Conservation (phyloP, 2,888 invertebrate genomes). For the Stenoptilia bipunctidactyla region DNA sequence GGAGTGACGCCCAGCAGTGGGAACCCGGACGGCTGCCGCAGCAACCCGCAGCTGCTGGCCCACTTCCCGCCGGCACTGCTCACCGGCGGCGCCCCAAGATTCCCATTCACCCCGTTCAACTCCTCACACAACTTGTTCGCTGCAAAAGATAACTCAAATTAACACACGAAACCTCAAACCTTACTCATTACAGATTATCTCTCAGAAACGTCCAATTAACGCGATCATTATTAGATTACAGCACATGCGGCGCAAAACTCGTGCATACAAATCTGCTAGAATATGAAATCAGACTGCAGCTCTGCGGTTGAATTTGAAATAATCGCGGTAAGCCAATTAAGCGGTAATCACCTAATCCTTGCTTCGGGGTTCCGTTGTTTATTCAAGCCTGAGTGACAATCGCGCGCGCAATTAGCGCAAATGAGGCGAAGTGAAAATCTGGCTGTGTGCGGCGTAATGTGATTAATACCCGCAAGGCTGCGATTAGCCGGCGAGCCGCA, state of each 20-base stretch:
- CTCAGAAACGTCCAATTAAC: not conserved
- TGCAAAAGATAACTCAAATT: slow-evolving; percentile 26
- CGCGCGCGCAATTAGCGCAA: slow-evolving; percentile 69
- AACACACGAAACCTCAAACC: not conserved
- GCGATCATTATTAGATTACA: not conserved
- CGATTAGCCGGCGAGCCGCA: slow-evolving; percentile 38
- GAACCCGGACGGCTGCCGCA: slow-evolving; percentile 74
- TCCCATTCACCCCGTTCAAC: slow-evolving; percentile 41
- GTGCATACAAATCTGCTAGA: slow-evolving; percentile 50
- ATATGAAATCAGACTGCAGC: slow-evolving; percentile 60
- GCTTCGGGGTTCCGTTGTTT: slow-evolving; percentile 65
- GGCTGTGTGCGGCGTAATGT: slow-evolving; percentile 59
- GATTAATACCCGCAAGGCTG: slow-evolving; percentile 59
- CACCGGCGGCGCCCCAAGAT: slow-evolving; percentile 39
- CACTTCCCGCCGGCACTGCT: slow-evolving; percentile 60
- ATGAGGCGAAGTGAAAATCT: slow-evolving; percentile 71
- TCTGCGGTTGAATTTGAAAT: slow-evolving; percentile 55
- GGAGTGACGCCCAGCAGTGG: slow-evolving; percentile 71
- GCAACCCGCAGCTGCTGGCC: slow-evolving; percentile 74
- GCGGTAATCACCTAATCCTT: slow-evolving; percentile 70
- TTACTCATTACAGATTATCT: not conserved
- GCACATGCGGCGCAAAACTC: slow-evolving; percentile 29
- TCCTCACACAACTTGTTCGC: slow-evolving; percentile 61
- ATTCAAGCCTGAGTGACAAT: slow-evolving; percentile 71
- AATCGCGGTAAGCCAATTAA: slow-evolving; percentile 67